Evolutionary conservation across 1,140 invertebrate species (phyloP).

Genomic region (Magallana ariakensis): DNA sequence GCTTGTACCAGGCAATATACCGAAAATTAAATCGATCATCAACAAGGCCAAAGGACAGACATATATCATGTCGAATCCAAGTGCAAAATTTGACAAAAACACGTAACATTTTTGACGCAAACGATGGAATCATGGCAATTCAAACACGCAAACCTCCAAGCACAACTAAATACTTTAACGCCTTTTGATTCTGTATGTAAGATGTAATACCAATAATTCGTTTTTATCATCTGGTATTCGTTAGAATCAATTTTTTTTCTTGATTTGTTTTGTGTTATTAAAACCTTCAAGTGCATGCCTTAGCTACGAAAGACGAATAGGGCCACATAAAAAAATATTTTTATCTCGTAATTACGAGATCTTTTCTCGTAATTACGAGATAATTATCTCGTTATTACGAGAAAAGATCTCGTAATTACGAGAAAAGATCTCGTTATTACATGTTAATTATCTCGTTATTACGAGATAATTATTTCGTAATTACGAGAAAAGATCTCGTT

Average conservation of each 20-base stretch:
- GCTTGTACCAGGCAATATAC: background rate
- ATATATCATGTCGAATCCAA: background rate
- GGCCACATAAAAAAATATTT: too few species aligned
- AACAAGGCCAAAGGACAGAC: constrained; percentile 4
- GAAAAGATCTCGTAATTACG: too few species aligned
- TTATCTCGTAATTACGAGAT: too few species aligned
- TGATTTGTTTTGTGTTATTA: background rate
- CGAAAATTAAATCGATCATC: constrained; percentile 17
- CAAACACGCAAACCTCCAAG: background rate
- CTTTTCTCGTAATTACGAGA: too few species aligned
- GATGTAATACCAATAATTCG: background rate
- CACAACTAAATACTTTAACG: background rate
- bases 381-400: too few species aligned
- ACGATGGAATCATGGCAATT: background rate
- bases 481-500: too few species aligned
- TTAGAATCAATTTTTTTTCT: background rate
- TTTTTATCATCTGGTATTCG: background rate
- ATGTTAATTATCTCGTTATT: too few species aligned
- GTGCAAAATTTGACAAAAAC: constrained; percentile 11
- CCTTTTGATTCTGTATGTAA: background rate
- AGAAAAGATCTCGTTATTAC: too few species aligned
- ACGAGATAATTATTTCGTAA: too few species aligned
- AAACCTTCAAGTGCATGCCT: background rate
- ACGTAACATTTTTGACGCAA: background rate
- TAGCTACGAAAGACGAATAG: too few species aligned